Conservation (phyloP, 2,797 vertebrate species). For the Galaxias olidus region DNA sequence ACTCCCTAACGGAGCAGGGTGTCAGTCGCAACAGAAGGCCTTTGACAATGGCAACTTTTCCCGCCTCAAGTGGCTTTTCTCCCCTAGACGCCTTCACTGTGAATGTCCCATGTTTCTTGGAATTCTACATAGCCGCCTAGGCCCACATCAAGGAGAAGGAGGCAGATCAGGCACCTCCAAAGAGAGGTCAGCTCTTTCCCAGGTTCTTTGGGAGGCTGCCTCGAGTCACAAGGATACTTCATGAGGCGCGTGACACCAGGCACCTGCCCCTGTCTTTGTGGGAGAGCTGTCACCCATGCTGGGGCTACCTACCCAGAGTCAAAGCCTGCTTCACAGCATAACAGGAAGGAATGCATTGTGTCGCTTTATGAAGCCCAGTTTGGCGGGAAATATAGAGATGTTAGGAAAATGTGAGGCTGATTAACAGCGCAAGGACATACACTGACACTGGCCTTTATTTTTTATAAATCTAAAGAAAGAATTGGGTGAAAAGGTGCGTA, state of each 20-base stretch:
- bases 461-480: too few relatives aligned
- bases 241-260: conserved; percentile 39
- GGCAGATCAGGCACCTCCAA: conserved; percentile 24
- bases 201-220: conserved; percentile 39
- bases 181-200: conserved; percentile 61
- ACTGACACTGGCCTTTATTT: too few relatives aligned
- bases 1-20: background rate
- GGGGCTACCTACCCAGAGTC: conserved; percentile 34
- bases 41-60: conserved; percentile 44
- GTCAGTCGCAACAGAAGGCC: conserved; percentile 40
- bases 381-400: conserved; percentile 31
- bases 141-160: conserved; percentile 38
- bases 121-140: conserved; percentile 56
- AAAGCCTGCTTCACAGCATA: conserved; percentile 47
- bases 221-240: conserved; percentile 42
- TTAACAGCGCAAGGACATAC: too few relatives aligned
- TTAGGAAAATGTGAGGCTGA: too few relatives aligned
- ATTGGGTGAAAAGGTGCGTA: too few relatives aligned
- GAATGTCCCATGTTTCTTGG: conserved; percentile 54
- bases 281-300: conserved; percentile 24
- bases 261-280: conserved; percentile 55
- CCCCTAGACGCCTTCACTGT: conserved; percentile 12
- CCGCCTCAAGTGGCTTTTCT: conserved; percentile 43
- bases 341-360: conserved; percentile 50
- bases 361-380: conserved; percentile 33